Base-by-base conservation (phyloP, 2,113 vertebrate genomes). In the Bufo bufo region DNA sequence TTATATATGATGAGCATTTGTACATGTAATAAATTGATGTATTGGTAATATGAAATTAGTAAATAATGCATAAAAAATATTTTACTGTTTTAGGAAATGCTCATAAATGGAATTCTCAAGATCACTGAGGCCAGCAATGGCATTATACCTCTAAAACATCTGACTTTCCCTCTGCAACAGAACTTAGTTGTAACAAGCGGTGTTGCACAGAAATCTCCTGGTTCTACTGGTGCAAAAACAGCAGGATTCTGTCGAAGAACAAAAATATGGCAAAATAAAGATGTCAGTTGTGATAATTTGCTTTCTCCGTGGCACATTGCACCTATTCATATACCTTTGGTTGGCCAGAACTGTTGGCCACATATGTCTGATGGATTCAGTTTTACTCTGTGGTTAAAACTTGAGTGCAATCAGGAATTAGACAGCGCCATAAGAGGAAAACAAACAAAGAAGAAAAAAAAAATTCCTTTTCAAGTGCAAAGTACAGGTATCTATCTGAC, bases 261-360 rank as follows among this genome's bases (percentile, higher is more conserved):
- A 9, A 96, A 96, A 47, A 77, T 94, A 77, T 94, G 95, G 3
- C 93, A 95, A 23, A 93, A 93, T 88, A 95, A 93, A 45, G 96
- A 97, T 13, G 90, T 89, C 5, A 95, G 94, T 16, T 52, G 90
- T 14, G 96, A 96, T 69, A 82, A 88, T 13, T 89, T 93, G 0
- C 93, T 96, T 54, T 99, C 98, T 63, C 97, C 98, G n/a, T 99
- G 98, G 98, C 96, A 97, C 0, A 75, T 96, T 0, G 96, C 98
- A 61, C 97, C 98, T 2, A 77, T 99, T 65, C 97, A 99, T 91
- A 90, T 99, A 89, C 97, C 97, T 6, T 91, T 99, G 84, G 95
- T 98, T 71, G 97, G 97, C 4, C 98, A 99, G 89, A 99, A 98
- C 93, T 99, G 97, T 91, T 99, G 98, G 98, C 98, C 98, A 0